phyloP scores from a whole-genome alignment of 2,797 vertebrate genomes.

The Sarcoramphus papa region DNA sequence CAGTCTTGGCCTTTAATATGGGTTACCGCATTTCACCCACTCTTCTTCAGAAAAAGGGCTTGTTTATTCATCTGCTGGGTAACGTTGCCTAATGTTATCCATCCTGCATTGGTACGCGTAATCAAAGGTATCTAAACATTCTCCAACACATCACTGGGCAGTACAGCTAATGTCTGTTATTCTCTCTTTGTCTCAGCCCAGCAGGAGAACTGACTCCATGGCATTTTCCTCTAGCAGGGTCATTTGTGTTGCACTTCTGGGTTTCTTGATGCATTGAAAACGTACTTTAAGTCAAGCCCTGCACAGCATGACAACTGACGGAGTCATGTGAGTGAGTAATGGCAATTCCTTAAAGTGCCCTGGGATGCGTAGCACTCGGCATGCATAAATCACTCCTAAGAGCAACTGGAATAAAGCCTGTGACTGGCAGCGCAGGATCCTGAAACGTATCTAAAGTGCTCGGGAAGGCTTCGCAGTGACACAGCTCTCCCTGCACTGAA shows the following conservation, averaged over 20 bases:
- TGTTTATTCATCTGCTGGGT: background rate
- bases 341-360: background rate
- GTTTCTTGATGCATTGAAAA: background rate
- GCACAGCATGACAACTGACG: background rate
- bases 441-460: background rate
- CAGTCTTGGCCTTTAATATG: background rate
- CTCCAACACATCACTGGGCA: background rate
- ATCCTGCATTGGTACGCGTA: accelerated
- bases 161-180: background rate
- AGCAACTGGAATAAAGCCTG: background rate
- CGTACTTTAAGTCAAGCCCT: background rate
- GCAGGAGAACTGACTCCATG: background rate
- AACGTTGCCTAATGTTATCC: background rate
- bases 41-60: background rate
- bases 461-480: background rate
- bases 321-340: background rate
- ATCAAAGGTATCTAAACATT: background rate
- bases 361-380: accelerated
- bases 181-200: background rate
- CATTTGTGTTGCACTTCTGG: background rate
- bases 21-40: background rate
- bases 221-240: background rate
- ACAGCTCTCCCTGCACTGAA: background rate
- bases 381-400: background rate
- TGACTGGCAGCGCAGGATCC: background rate